These are phyloP conservation scores for Calyptomena viridis DNA, from an alignment of 2,113 vertebrate species.

Conservation along the genomic window DNA sequence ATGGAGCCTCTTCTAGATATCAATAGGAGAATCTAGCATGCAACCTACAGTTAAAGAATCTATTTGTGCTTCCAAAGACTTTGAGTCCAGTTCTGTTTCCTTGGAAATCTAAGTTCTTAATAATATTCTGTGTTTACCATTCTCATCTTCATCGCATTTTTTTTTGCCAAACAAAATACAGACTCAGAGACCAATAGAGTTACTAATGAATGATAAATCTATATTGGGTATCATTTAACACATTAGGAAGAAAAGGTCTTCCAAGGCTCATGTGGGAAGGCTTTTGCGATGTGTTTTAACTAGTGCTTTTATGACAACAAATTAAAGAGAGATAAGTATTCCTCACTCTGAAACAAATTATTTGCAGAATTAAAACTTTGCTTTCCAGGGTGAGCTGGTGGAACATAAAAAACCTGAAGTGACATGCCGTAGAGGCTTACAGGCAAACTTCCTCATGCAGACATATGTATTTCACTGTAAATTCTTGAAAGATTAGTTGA, in stretches of 20 bases:
- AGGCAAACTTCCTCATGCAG: not conserved
- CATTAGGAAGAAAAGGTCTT: not conserved
- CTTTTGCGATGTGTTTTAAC: not conserved
- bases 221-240: not conserved
- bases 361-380: not conserved
- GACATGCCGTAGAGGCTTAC: not conserved
- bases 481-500: not conserved
- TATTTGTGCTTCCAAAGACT: not conserved
- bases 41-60: not conserved
- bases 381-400: not conserved
- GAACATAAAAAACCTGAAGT: not conserved
- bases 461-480: not conserved
- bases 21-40: not conserved
- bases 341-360: not conserved
- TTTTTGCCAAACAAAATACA: conserved; percentile 13
- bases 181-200: not conserved
- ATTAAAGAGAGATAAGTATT: not conserved
- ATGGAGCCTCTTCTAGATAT: not conserved
- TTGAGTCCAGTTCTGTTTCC: not conserved
- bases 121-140: not conserved
- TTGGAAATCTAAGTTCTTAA: not conserved
- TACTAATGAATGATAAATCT: not conserved
- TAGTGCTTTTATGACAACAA: not conserved
- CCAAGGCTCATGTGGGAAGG: not conserved
- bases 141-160: not conserved